A percentile compares a stretch with the other conserved stretches of the same genome.
Evolutionary conservation across 1,140 invertebrate genomes (phyloP).

Genomic region (Thaumatotibia leucotreta): DNA sequence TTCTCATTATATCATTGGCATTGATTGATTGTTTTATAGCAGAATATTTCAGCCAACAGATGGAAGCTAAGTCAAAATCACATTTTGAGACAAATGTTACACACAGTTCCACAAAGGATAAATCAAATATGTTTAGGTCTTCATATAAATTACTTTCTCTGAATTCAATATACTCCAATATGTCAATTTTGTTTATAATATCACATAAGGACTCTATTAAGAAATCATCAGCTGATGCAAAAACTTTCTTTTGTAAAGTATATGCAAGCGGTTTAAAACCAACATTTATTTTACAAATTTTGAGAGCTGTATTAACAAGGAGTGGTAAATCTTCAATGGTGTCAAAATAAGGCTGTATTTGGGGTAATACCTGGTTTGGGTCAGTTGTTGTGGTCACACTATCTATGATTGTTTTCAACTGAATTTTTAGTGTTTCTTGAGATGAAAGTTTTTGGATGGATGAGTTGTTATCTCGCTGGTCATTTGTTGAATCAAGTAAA

Average conservation of each 20-base stretch:
- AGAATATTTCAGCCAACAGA: conserved; percentile 65
- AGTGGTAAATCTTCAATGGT: conserved; percentile 47
- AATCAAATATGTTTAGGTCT: conserved; percentile 48
- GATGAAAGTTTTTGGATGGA: conserved; percentile 28
- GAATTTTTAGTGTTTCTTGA: conserved; percentile 47
- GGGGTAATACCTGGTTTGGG: conserved; percentile 25
- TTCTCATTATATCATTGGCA: conserved; percentile 42
- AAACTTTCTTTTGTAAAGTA: conserved; percentile 51
- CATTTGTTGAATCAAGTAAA: not conserved
- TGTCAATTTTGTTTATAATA: conserved; percentile 56
- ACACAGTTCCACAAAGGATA: conserved; percentile 48
- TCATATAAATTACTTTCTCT: conserved; percentile 49
- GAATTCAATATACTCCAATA: conserved; percentile 59
- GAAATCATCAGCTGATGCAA: conserved; percentile 28
- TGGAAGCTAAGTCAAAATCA: conserved; percentile 64
- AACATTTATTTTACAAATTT: conserved; percentile 50
- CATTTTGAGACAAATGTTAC: conserved; percentile 53
- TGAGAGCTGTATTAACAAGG: conserved; percentile 38
- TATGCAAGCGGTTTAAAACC: conserved; percentile 50
- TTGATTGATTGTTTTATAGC: conserved; percentile 38
- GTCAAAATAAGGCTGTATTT: conserved; percentile 46
- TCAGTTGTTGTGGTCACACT: conserved; percentile 24
- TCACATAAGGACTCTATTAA: conserved; percentile 41
- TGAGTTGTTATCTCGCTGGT: conserved; percentile 11
- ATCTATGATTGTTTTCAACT: conserved; percentile 43